Percentiles rank a stretch among this genome's conserved stretches.
Conservation (phyloP, 2,113 vertebrate genomes). For the Gasterosteus aculeatus region DNA sequence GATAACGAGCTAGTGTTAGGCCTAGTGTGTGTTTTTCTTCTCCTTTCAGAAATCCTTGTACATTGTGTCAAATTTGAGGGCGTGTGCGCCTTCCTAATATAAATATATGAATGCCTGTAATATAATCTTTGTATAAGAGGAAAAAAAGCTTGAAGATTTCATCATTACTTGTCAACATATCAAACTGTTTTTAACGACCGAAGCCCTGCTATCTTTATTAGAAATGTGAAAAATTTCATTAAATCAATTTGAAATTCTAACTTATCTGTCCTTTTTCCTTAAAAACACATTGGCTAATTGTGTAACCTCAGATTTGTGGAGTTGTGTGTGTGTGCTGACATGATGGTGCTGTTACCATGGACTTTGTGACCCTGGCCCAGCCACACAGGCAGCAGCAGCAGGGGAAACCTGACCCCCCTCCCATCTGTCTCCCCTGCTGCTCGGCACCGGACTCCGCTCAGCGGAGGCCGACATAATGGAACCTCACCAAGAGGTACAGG, state of each 20-base stretch:
- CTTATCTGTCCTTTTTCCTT: neutral
- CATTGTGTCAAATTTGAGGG: slow-evolving; percentile 78
- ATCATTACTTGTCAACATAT: slow-evolving; percentile 78
- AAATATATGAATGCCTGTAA: slow-evolving; percentile 81
- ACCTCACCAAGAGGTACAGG: slow-evolving; percentile 75
- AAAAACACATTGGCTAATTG: neutral
- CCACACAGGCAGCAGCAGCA: slow-evolving; percentile 63
- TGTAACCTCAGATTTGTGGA: slow-evolving; percentile 28
- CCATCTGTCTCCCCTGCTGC: slow-evolving; percentile 85
- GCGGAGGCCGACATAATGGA: slow-evolving; percentile 69
- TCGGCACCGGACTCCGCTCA: slow-evolving; percentile 47
- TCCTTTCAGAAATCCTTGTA: slow-evolving; percentile 75
- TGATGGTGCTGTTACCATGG: slow-evolving; percentile 69
- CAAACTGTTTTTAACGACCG: slow-evolving; percentile 80
- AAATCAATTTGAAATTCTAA: slow-evolving; percentile 80
- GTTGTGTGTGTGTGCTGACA: slow-evolving; percentile 25
- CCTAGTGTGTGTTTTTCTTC: slow-evolving; percentile 46
- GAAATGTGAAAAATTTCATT: slow-evolving; percentile 83
- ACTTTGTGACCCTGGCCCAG: slow-evolving; percentile 71
- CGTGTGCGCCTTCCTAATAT: slow-evolving; percentile 58
- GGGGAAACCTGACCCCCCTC: slow-evolving; percentile 83
- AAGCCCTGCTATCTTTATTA: slow-evolving; percentile 83
- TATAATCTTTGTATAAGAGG: slow-evolving; percentile 80
- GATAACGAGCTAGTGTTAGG: slow-evolving; percentile 69
- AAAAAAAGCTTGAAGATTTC: slow-evolving; percentile 70